Percentiles rank a stretch among this genome's conserved stretches.
Evolutionary conservation across 1,140 invertebrate species (phyloP).

Genomic region (Drosophila orosa): DNA sequence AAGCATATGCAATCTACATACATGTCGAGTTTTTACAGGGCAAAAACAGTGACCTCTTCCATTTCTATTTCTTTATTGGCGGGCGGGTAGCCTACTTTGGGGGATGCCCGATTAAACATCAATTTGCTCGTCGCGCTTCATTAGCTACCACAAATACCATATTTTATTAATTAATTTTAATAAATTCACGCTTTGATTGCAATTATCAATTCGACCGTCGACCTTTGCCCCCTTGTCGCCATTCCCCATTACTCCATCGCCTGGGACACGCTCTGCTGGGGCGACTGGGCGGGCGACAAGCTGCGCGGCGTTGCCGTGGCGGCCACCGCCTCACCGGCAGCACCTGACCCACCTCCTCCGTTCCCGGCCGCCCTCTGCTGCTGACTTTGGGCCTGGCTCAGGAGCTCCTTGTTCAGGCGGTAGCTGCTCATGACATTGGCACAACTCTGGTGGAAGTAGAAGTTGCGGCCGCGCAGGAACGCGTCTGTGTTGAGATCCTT

Average conservation of each 20-base stretch:
- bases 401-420: constrained; percentile 75
- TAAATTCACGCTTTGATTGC: constrained; percentile 80
- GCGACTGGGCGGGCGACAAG: constrained; percentile 68
- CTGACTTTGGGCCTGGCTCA: constrained; percentile 69
- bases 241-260: constrained; percentile 49
- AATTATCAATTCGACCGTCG: constrained; percentile 30
- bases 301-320: constrained; percentile 65
- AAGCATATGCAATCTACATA: constrained; percentile 26
- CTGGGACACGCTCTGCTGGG: constrained; percentile 66
- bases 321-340: constrained; percentile 26
- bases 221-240: neutral
- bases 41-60: constrained; percentile 9
- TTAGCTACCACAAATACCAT: constrained; percentile 70
- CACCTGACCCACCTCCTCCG: neutral
- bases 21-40: constrained; percentile 50
- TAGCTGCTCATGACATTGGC: constrained; percentile 83
- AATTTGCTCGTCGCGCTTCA: constrained; percentile 53
- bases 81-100: constrained; percentile 41
- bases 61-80: neutral
- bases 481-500: constrained; percentile 81
- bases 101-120: constrained; percentile 56
- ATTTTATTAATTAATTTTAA: constrained; percentile 75
- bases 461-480: constrained; percentile 81
- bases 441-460: constrained; percentile 83
- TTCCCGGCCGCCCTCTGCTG: constrained; percentile 35